Evolutionary conservation across 2,797 vertebrate genomes (phyloP), one percentile per base, ranked within the genome.

Genomic region (Tamandua tetradactyla): DNA sequence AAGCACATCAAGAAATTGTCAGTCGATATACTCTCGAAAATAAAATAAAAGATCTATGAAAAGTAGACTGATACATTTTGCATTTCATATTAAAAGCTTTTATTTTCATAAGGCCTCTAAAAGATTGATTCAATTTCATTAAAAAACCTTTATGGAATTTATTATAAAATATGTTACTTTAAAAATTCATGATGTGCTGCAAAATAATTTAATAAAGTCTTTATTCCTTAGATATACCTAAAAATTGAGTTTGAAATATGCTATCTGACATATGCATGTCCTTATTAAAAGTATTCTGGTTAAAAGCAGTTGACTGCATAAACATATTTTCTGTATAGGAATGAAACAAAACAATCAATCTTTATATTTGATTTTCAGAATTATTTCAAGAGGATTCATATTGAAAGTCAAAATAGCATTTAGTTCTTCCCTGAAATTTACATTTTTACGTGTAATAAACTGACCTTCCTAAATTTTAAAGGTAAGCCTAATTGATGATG

Each of bases 11-110:
- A 44, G 32, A 78, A 78, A 42, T 93, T 78, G 11, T 69, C 57
- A 72, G 18, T 72, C 27, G 81, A 32, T 44, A 22, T 68, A 40
- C 10, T 71, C 11, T 74, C 89, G 71, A 82, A 25, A 49, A 40
- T 75, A 55, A 94, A 88, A 80, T 82, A 42, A 89, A 92, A 87
- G 49, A 62, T 74, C 7, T 84, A 17, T 83, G 13, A 40, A 66
- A 62, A 32, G 44, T 2, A 37, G 1, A 6, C 18, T 72, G 22
- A 37, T 61, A 47, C 15, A 69, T 94, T 94, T 88, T 66, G 47
- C n/a, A 86, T 72, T 71, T 49, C 13, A 87, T 69, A 83, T 87
- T 83, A 86, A 83, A 68, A 75, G 1, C 6, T 80, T 79, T 84
- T 75, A 74, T 66, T 84, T 90, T 69, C 7, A 61, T 55, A 44